phyloP scores from a whole-genome alignment of 1,140 invertebrate species.

The Drosophila murphyi region DNA sequence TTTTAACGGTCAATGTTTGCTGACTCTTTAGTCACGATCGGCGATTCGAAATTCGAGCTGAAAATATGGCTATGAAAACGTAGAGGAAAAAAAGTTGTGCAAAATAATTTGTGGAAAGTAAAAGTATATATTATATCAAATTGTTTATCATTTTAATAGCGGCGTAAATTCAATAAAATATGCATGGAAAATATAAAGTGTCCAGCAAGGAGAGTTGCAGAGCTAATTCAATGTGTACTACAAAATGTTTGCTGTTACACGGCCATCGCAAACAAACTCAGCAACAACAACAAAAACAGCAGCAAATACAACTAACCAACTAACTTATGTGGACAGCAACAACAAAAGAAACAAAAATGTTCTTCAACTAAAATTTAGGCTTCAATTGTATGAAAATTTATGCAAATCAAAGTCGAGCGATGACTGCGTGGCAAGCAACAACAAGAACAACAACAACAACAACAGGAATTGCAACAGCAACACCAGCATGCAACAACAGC shows the following conservation, averaged over 20 bases:
- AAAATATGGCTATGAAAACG: not conserved
- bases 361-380: constrained; percentile 66
- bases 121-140: constrained; percentile 4
- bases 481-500: constrained; percentile 40
- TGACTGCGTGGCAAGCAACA: constrained; percentile 70
- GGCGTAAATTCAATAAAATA: not conserved
- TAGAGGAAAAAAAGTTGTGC: constrained; percentile 3
- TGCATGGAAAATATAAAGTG: constrained; percentile 42
- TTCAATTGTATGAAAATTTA: constrained; percentile 75
- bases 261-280: constrained; percentile 55
- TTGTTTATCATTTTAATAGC: not conserved
- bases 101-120: constrained; percentile 4
- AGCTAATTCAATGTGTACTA: constrained; percentile 61
- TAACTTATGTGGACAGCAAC: constrained; percentile 26
- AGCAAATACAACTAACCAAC: constrained; percentile 23
- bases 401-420: constrained; percentile 74
- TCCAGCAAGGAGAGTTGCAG: not conserved
- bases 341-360: constrained; percentile 55
- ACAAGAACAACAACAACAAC: constrained; percentile 52
- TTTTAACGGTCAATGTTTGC: constrained; percentile 41
- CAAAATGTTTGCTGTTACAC: constrained; percentile 74
- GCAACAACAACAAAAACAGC: constrained; percentile 41
- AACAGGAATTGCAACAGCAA: constrained; percentile 47
- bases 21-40: constrained; percentile 42
- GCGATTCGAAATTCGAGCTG: not conserved